phyloP scores from a whole-genome alignment of 2,113 vertebrate genomes.

The Myocastor coypus region DNA sequence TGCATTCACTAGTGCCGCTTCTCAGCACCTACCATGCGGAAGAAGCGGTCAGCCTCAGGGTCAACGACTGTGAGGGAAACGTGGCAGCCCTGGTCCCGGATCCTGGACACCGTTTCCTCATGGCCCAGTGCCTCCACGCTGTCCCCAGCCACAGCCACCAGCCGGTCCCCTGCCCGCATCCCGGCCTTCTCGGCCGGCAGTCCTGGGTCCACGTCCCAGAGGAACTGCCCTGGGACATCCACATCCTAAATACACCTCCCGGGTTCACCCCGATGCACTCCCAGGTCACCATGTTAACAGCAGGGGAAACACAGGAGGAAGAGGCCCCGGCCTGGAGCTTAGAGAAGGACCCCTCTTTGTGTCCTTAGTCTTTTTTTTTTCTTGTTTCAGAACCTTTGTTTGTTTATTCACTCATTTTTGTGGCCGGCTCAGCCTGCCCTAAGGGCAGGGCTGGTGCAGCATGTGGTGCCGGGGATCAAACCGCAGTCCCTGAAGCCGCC shows the following conservation, averaged over 20 bases:
- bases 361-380: no score
- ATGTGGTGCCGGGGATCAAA: no score
- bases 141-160: slow-evolving; percentile 94
- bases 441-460: no score
- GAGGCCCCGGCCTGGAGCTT: neutral
- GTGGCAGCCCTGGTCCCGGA: slow-evolving; percentile 86
- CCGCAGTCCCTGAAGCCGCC: no score
- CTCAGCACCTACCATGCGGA: slow-evolving; percentile 86
- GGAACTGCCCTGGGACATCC: slow-evolving; percentile 89
- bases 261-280: no score
- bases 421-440: no score
- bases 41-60: slow-evolving; percentile 88
- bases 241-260: slow-evolving; percentile 33
- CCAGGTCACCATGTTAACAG: neutral
- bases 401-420: no score
- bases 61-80: slow-evolving; percentile 90
- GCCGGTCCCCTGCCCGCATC: slow-evolving; percentile 94
- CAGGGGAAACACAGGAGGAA: neutral
- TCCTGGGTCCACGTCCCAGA: slow-evolving; percentile 92
- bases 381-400: no score
- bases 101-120: slow-evolving; percentile 89
- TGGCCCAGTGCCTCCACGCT: slow-evolving; percentile 91
- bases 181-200: slow-evolving; percentile 92
- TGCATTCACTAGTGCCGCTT: neutral
- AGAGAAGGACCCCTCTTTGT: neutral